Conservation (phyloP, 2,113 vertebrate species). For the Rhabdomys dilectus region DNA sequence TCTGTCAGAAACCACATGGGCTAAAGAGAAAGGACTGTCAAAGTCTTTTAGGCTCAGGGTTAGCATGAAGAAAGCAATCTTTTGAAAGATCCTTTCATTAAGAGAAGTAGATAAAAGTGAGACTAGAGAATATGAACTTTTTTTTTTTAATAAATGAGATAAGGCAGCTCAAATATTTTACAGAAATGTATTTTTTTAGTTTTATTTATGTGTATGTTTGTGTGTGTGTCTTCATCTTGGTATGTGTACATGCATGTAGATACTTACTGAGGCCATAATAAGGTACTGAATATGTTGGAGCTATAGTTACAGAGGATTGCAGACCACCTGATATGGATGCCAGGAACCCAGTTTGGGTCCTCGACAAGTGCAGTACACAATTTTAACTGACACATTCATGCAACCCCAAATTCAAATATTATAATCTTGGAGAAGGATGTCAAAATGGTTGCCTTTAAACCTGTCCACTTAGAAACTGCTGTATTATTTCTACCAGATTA, state of each 20-base stretch:
- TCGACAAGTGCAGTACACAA: neutral
- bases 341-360: neutral
- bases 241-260: neutral
- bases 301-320: neutral
- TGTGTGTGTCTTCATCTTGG: neutral
- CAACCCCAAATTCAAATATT: neutral
- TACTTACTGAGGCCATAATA: neutral
- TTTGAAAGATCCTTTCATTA: conserved; percentile 12
- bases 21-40: neutral
- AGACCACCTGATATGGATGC: neutral
- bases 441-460: neutral
- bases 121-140: neutral
- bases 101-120: neutral
- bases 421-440: neutral
- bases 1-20: neutral
- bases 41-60: neutral
- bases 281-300: too few species aligned
- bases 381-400: neutral
- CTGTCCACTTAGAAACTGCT: neutral
- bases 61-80: neutral
- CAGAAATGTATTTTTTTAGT: neutral
- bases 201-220: neutral
- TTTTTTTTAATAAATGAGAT: neutral
- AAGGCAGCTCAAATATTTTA: neutral
- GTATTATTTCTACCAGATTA: neutral